Evolutionary conservation across 2,113 vertebrate genomes (phyloP).

Genomic region (Capreolus pygargus): DNA sequence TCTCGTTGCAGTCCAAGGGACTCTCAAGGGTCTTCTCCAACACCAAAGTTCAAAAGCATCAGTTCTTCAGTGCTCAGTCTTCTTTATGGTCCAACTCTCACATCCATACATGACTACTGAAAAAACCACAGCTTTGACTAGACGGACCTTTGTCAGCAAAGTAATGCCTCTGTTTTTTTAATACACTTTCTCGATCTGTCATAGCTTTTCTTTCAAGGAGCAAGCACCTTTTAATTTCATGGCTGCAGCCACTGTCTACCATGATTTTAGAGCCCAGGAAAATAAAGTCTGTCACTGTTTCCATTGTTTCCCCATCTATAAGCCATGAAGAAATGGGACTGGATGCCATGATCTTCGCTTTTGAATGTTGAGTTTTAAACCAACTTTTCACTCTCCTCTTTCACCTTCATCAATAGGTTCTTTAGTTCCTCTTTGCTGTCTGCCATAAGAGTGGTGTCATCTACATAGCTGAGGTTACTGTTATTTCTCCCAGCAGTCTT

Average conservation of each 20-base stretch:
- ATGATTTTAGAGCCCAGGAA: background rate
- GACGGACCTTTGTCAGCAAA: fast-evolving
- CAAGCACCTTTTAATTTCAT: background rate
- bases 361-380: background rate
- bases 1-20: background rate
- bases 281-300: background rate
- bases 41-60: background rate
- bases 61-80: background rate
- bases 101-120: background rate
- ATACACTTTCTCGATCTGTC: background rate
- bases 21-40: background rate
- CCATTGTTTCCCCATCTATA: background rate
- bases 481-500: background rate
- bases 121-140: background rate
- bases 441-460: background rate
- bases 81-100: background rate
- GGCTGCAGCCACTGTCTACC: background rate
- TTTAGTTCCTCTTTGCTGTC: background rate
- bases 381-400: background rate
- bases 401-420: background rate
- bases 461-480: background rate
- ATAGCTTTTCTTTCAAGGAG: background rate
- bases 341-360: background rate
- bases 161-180: background rate
- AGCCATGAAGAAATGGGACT: background rate